A percentile compares a stretch with the other conserved stretches of the same genome.
Conservation (phyloP, 1,140 invertebrate species). For the Trichonephila clavipes region DNA sequence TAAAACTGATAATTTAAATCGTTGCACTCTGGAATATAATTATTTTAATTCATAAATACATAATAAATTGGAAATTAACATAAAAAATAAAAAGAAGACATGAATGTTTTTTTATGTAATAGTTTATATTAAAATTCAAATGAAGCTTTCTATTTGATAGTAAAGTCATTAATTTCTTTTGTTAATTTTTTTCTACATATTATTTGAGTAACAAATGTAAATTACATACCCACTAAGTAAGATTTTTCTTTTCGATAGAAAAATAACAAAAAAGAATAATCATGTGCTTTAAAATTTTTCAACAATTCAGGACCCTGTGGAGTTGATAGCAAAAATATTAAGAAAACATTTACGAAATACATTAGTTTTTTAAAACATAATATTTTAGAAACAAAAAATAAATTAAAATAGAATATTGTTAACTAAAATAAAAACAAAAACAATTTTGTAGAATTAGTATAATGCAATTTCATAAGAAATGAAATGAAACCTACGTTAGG, state of each 20-base stretch:
- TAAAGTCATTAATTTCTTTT: no score
- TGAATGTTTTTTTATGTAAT: no score
- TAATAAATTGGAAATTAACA: no score
- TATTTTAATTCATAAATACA: no score
- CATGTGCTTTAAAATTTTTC: slow-evolving; percentile 3
- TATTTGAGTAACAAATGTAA: not conserved
- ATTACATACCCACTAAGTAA: slow-evolving; percentile 44
- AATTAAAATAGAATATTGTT: not conserved
- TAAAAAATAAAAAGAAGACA: no score
- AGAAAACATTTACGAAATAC: not conserved
- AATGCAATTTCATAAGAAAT: no score
- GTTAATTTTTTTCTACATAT: no score
- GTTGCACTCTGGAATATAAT: no score
- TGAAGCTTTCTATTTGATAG: no score
- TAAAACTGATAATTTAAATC: no score
- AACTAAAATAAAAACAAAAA: not conserved
- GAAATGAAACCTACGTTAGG: slow-evolving; percentile 25
- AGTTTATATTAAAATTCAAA: no score
- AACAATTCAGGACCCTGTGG: slow-evolving; percentile 35
- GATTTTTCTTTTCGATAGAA: slow-evolving; percentile 46
- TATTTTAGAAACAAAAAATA: not conserved
- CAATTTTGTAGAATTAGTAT: no score
- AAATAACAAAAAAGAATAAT: slow-evolving; percentile 42
- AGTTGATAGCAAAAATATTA: not conserved
- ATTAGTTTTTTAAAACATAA: not conserved